Conservation (phyloP, 2,113 vertebrate genomes). For the Channa argus region DNA sequence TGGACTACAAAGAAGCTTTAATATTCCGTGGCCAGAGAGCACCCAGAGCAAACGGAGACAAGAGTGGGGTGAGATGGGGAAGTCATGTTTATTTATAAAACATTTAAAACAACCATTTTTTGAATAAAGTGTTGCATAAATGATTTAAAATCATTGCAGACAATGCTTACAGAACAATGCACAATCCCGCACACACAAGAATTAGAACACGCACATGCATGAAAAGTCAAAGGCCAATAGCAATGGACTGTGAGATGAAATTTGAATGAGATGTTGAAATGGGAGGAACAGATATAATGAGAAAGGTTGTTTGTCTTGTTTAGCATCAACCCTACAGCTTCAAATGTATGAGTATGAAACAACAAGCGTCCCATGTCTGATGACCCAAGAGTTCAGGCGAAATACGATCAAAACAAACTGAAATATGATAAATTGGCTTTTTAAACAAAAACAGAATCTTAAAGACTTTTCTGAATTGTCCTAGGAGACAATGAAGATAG, state of each 20-base stretch:
- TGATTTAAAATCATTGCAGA: slow-evolving; percentile 52
- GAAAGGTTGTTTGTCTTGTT: slow-evolving; percentile 12
- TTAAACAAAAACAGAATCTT: slow-evolving; percentile 6
- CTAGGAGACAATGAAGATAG: slow-evolving; percentile 6
- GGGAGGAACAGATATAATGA: slow-evolving; percentile 25
- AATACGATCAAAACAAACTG: slow-evolving; percentile 19
- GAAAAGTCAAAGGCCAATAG: slow-evolving; percentile 24
- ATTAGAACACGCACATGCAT: background rate
- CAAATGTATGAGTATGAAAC: slow-evolving; percentile 1
- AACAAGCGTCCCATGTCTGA: slow-evolving; percentile 1
- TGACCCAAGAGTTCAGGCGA: slow-evolving; percentile 7
- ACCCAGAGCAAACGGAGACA: slow-evolving; percentile 47
- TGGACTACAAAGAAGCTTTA: slow-evolving; percentile 43
- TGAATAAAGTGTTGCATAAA: slow-evolving; percentile 52
- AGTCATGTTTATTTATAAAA: slow-evolving; percentile 40
- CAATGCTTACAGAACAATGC: slow-evolving; percentile 22
- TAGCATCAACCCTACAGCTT: slow-evolving; percentile 17
- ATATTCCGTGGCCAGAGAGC: slow-evolving; percentile 36
- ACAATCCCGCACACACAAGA: background rate
- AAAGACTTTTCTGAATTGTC: background rate
- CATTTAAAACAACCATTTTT: slow-evolving; percentile 56
- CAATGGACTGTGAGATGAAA: slow-evolving; percentile 41
- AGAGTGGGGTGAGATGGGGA: slow-evolving; percentile 10
- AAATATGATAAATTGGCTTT: slow-evolving; percentile 1
- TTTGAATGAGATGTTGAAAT: slow-evolving; percentile 34